Conservation (phyloP, 2,797 vertebrate genomes). For the Halcyon smyrnensis region DNA sequence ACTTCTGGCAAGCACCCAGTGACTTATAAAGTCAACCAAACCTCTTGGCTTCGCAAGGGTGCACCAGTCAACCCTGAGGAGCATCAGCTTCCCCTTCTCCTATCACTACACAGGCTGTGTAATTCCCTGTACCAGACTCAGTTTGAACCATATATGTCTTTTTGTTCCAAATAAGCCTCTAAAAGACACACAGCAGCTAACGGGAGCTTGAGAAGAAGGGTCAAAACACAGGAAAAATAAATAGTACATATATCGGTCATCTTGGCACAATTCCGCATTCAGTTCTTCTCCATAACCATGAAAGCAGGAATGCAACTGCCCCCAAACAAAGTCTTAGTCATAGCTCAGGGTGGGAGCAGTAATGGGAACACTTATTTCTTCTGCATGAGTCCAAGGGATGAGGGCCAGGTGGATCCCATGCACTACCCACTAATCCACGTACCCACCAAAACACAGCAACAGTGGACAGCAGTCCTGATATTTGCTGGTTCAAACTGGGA, state of each 20-base stretch:
- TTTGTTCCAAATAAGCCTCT: background rate
- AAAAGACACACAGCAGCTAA: background rate
- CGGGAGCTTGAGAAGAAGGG: background rate
- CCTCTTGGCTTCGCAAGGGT: background rate
- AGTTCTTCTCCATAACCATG: background rate
- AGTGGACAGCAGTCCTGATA: rapidly evolving
- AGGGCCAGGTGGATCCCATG: background rate
- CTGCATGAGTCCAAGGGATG: rapidly evolving
- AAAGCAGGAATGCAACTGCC: background rate
- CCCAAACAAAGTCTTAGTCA: background rate
- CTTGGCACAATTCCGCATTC: background rate
- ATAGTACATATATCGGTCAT: rapidly evolving
- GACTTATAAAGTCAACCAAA: background rate
- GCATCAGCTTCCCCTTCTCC: background rate
- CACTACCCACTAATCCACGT: rapidly evolving
- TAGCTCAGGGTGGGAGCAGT: background rate
- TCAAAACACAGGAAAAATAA: background rate
- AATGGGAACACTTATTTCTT: background rate
- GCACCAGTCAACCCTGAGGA: background rate
- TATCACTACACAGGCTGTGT: rapidly evolving
- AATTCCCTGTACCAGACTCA: background rate
- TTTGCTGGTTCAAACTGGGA: background rate
- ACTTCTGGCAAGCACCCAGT: background rate
- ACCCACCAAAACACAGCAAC: background rate
- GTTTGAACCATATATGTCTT: rapidly evolving